These are phyloP conservation scores for Neoascia interrupta DNA, from an alignment of 2,888 invertebrate genomes.

Conservation along the genomic window DNA sequence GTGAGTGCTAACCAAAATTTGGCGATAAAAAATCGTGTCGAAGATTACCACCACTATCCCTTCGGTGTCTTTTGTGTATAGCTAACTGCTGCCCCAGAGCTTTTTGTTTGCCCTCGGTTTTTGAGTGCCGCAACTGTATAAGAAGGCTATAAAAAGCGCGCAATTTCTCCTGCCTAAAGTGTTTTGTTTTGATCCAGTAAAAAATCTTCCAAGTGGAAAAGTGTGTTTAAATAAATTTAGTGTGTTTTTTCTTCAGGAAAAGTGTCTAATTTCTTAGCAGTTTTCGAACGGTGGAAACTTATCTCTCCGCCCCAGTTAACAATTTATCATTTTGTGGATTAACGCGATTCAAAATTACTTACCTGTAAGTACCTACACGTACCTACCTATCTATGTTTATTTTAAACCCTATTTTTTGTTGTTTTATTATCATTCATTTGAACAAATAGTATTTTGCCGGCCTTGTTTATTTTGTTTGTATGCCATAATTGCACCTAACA, in stretches of 20 bases:
- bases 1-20: conserved; percentile 32
- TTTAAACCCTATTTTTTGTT: not conserved
- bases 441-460: not conserved
- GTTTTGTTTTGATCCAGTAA: conserved; percentile 42
- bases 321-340: conserved; percentile 49
- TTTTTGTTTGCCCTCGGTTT: conserved; percentile 11
- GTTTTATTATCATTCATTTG: conserved; percentile 17
- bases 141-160: conserved; percentile 48
- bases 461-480: not conserved
- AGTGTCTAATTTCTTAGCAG: not conserved
- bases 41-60: not conserved
- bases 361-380: conserved; percentile 46
- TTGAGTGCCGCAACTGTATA: conserved; percentile 27
- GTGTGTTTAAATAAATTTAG: too few species aligned
- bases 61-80: not conserved
- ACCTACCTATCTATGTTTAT: not conserved
- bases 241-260: conserved; percentile 1
- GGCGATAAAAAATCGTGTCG: too few species aligned
- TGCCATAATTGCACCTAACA: not conserved
- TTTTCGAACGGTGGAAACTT: conserved; percentile 11
- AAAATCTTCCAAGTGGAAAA: not conserved
- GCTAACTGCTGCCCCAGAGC: not conserved
- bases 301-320: conserved; percentile 8
- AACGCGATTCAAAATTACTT: conserved; percentile 39
- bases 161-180: conserved; percentile 32